These are phyloP conservation scores for Notocelia uddmanniana DNA, from an alignment of 2,888 invertebrate genomes.

Conservation along the genomic window DNA sequence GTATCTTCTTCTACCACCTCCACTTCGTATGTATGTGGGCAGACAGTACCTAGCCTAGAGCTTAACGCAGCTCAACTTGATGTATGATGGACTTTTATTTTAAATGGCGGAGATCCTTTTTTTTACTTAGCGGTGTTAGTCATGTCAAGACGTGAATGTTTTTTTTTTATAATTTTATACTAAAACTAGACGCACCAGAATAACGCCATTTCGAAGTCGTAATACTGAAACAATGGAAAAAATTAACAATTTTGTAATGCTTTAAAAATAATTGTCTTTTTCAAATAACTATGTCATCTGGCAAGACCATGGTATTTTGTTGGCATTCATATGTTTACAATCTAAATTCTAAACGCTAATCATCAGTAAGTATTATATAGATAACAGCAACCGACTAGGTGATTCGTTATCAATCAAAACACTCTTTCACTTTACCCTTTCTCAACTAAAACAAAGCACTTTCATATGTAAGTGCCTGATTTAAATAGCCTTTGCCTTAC, in stretches of 20 bases:
- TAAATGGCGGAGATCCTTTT: not conserved
- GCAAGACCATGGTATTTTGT: not conserved
- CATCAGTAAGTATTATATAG: not conserved
- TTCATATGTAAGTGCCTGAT: constrained; percentile 35
- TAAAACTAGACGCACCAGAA: too few relatives aligned
- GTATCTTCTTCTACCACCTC: constrained; percentile 49
- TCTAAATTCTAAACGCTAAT: not conserved
- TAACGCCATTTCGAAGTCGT: too few relatives aligned
- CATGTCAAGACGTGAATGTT: not conserved
- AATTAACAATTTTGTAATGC: too few relatives aligned
- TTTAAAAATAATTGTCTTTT: not conserved
- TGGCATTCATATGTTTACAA: not conserved
- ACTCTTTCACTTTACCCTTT: not conserved
- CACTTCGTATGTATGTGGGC: not conserved
- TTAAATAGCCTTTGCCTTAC: constrained; percentile 49
- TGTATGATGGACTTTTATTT: not conserved
- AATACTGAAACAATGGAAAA: too few relatives aligned
- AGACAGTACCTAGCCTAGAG: constrained; percentile 16
- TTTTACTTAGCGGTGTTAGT: not conserved
- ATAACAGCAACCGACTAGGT: not conserved
- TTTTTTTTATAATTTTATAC: too few relatives aligned
- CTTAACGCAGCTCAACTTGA: constrained; percentile 6
- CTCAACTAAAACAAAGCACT: constrained; percentile 2
- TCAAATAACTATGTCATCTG: not conserved
- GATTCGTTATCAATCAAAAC: not conserved